Base-by-base conservation (phyloP, 1,140 invertebrate species). In the Streblospio benedicti region DNA sequence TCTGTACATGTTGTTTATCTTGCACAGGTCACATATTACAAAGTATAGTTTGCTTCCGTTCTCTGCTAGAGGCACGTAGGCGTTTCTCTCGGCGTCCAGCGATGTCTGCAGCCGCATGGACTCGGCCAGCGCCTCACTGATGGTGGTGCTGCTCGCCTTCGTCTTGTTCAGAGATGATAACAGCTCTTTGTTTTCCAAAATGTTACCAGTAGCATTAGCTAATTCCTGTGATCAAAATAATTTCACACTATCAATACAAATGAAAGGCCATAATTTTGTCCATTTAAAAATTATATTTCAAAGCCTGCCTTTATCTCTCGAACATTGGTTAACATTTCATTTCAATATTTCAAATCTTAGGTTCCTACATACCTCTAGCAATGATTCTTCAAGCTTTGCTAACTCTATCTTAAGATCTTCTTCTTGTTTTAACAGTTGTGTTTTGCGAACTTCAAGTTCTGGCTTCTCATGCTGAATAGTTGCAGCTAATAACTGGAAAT, bases 121-220 rank as follows among this genome's bases (percentile, higher is more conserved):
- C 71, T 93, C 88, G 6, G 82, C 78, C 1, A 99, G 80, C 0
- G 93, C 89, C 12, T 83, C 77, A 1, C 83, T 79, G 53, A 97
- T 93, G 32, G 87, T 89, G 18, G 82, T 83, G 47, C 90, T 87
- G 62, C 90, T 96, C 12, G 85, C 83, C 72, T 98, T 97, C 0
- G 92, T 92, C 67, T 89, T 84, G 69, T 97, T 91, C 45, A 99
- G 78, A 0, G 92, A 96, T 28, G 83, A 83, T 16, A 98, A 76
- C 0, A 99, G 79, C 61, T 87, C 85, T 76, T 84, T 85, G 76
- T 97, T 93, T 73, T 94, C 87, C 2, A 97, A 78, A 45, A 97
- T 91, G 76, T 94, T 91, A 44, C 88, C 88, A 69, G 86, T 83
- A 0, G 91, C 84, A 69, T 81, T 84, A 1, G 87, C 90, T 16